phyloP scores from a whole-genome alignment of 2,113 vertebrate species.

The Onychorhynchus coronatus region DNA sequence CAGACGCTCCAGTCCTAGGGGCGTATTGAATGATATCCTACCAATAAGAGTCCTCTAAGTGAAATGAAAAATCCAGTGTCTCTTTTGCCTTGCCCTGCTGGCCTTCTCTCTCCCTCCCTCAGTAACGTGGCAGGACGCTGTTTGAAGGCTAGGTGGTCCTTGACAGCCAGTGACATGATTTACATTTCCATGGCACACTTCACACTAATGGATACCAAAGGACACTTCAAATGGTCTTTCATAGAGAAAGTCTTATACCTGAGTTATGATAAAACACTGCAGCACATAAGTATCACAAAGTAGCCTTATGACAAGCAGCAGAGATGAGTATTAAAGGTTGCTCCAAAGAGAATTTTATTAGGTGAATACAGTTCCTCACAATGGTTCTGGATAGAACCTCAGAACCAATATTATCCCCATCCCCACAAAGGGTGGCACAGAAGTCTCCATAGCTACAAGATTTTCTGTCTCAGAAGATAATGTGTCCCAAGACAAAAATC shows the following conservation, averaged over 20 bases:
- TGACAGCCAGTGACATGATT: background rate
- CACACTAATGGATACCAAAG: constrained; percentile 1
- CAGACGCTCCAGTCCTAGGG: background rate
- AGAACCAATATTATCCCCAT: background rate
- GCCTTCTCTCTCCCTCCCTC: background rate
- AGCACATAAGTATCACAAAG: background rate
- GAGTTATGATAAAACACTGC: background rate
- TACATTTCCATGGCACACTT: constrained; percentile 8
- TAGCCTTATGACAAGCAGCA: background rate
- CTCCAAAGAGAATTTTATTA: background rate
- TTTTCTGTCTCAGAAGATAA: background rate
- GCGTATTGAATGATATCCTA: background rate
- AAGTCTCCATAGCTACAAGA: background rate
- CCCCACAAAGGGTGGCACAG: background rate
- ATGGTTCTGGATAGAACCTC: background rate
- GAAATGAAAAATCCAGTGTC: background rate
- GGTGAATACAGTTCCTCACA: background rate
- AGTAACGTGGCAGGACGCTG: background rate
- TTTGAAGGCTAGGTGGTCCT: background rate
- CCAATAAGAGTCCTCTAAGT: background rate
- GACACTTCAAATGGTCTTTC: background rate
- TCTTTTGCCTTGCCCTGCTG: background rate
- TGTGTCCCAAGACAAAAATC: background rate
- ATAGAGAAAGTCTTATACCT: background rate
- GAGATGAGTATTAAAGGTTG: background rate